Evolutionary conservation across 2,113 vertebrate species (phyloP), one percentile per base, ranked within the genome.

Genomic region (Rhabdomys dilectus): DNA sequence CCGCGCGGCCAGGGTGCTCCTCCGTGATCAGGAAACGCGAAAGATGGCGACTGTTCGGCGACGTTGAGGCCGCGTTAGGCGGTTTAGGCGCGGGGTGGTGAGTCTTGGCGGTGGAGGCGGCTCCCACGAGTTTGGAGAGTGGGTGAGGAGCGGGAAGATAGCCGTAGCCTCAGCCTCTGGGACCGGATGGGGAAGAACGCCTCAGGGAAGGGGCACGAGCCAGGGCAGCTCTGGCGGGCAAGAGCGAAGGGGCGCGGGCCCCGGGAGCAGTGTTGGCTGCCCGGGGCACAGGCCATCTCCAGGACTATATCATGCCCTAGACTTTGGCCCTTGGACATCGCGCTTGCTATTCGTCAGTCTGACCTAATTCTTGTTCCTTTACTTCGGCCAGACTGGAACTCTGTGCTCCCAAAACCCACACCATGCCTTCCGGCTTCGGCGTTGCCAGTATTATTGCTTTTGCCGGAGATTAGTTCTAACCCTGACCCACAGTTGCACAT

Each of bases 1-100:
- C 98, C 66, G 29, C 9, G 93, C 95, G 97, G 89, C 64, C 26
- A 7, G n/a, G 60, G 21, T 22, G 60, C 94, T 82, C 51, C n/a
- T 96, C 73, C 9, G 94, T 51, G 92, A 98, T 93, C 91, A 97
- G 98, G 97, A 98, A 98, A 97, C 66, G 89, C 89, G 96, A 95
- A 98, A 97, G 82, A 98, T 98, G 98, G 98, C 98, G 98, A 76
- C 97, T 68, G 85, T 21, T 96, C 60, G 34, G 89, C 96, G 91
- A 97, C 98, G 98, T 96, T 98, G 90, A 93, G 94, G 96, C 95
- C 97, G 97, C 98, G 98, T 97, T 96, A 80, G 85, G 93, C 78
- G 86, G 95, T 96, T 98, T 91, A 91, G 75, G 92, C 56, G 93
- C 88, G 89, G 88, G 95, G 97, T 97, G 98, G 98, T 98, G 97